Percentiles rank a stretch among this genome's conserved stretches.
Evolutionary conservation across 2,113 vertebrate species (phyloP).

Genomic region (Syngnathus scovelli): DNA sequence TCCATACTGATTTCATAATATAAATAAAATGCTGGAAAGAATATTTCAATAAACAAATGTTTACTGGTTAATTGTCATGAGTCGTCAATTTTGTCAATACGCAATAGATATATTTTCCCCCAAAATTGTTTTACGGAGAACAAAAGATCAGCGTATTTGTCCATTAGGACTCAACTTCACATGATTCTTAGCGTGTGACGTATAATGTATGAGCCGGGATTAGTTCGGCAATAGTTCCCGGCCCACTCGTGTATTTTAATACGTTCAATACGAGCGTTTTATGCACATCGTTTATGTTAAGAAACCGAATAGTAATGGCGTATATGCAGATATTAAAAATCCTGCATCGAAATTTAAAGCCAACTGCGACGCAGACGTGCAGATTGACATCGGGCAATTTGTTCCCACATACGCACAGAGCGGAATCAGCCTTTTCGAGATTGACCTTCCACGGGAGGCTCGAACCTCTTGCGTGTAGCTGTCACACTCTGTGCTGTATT

Average conservation of each 20-base stretch:
- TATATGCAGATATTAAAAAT: conserved; percentile 48
- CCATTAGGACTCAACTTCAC: neutral
- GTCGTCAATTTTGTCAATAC: conserved; percentile 9
- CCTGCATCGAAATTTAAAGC: conserved; percentile 26
- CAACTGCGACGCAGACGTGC: conserved; percentile 21
- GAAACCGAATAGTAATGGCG: conserved; percentile 39
- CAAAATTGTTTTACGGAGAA: too few relatives aligned
- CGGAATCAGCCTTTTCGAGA: neutral
- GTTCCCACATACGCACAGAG: conserved; percentile 12
- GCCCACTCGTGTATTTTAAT: neutral
- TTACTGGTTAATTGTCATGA: conserved; percentile 42
- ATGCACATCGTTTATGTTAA: neutral
- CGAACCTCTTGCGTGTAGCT: neutral
- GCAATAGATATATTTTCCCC: neutral
- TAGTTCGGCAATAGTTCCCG: too few relatives aligned
- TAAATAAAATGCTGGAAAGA: conserved; percentile 56
- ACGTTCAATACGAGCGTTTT: neutral
- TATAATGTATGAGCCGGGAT: conserved; percentile 10
- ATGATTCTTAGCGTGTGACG: conserved; percentile 35
- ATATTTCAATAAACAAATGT: conserved; percentile 72
- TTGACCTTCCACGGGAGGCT: neutral
- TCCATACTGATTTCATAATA: conserved; percentile 53
- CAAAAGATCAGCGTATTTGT: too few relatives aligned
- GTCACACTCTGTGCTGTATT: conserved; percentile 3
- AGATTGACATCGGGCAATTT: conserved; percentile 16